Conservation (phyloP, 2,888 invertebrate species). For the Steinernema carpocapsae region DNA sequence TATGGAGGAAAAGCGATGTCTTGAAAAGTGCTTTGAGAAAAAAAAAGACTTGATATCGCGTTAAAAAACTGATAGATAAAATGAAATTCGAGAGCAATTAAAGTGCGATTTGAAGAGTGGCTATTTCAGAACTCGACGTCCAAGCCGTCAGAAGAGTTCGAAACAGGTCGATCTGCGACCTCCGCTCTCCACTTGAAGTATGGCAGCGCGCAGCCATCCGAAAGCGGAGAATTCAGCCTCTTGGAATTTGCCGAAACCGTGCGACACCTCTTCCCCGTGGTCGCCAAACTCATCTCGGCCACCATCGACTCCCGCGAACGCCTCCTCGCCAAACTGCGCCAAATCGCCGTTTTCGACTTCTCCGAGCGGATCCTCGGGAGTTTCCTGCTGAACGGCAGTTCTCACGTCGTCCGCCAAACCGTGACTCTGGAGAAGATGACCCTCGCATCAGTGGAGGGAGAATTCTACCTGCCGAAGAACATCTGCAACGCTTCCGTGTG, state of each 20-base stretch:
- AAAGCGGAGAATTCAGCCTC: not conserved
- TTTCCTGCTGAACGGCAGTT: constrained; percentile 4
- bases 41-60: too few relatives aligned
- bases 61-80: too few relatives aligned
- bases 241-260: not conserved
- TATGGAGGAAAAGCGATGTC: too few relatives aligned
- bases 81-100: too few relatives aligned
- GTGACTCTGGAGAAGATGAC: constrained; percentile 27
- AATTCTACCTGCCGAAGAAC: constrained; percentile 17
- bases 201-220: not conserved
- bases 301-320: constrained; percentile 3
- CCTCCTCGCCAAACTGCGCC: not conserved
- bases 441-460: not conserved
- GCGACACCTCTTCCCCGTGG: not conserved
- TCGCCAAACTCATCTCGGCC: constrained; percentile 7
- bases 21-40: too few relatives aligned
- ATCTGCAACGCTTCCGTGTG: constrained; percentile 16
- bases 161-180: not conserved
- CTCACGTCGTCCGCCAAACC: constrained; percentile 15
- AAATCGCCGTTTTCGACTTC: not conserved
- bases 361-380: not conserved
- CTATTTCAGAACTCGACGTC: not conserved
- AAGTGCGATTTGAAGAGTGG: too few relatives aligned
- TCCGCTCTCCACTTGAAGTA: not conserved
- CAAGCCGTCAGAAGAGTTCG: not conserved